Evolutionary conservation across 2,113 vertebrate species (phyloP), one percentile per base, ranked within the genome.

Genomic region (Seriola quinqueradiata): DNA sequence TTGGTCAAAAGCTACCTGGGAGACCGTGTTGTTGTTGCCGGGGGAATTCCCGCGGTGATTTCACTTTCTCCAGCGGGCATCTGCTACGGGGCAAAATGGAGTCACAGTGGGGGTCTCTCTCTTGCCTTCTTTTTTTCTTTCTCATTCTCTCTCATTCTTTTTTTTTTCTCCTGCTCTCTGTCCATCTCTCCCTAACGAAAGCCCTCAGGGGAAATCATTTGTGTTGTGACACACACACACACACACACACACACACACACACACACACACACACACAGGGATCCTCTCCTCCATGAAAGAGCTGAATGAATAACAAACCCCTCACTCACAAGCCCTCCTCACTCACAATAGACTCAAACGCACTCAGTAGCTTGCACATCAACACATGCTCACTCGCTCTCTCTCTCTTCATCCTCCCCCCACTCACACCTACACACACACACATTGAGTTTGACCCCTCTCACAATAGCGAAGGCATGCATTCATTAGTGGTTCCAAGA

Each of bases 291-390:
- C 66, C 67, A 88, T 91, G 70, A 89, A 89, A 84, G 85, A 81
- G 66, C 65, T 60, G 88, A 40, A 89, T 93, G 90, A 92, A 95
- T 94, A 93, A 91, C 93, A 94, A 84, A 89, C 66, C 83, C 75
- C 76, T 55, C 77, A 82, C 89, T 89, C 85, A 28, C 28, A 79
- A 84, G 60, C 44, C 65, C 72, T 70, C 66, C 40, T 70, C 58
- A 2, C 55, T 17, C 28, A 57, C 86, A 80, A 85, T 76, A 36
- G 42, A 61, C 84, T 32, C 57, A 59, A 32, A 59, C 82, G 44
- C 64, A 70, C 67, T 44, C 54, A 23, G 48, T 6, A 19, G 16
- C 48, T 16, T 17, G 48, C 48, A 50, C 16, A 50, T 19, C 48
- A 50, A 8, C 48, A 19, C 48, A 19, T 19, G 16, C 48, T 52